A percentile compares a stretch with the other conserved stretches of the same genome.
phyloP scores from a whole-genome alignment of 2,888 invertebrate genomes.

The Leptinotarsa juncta region DNA sequence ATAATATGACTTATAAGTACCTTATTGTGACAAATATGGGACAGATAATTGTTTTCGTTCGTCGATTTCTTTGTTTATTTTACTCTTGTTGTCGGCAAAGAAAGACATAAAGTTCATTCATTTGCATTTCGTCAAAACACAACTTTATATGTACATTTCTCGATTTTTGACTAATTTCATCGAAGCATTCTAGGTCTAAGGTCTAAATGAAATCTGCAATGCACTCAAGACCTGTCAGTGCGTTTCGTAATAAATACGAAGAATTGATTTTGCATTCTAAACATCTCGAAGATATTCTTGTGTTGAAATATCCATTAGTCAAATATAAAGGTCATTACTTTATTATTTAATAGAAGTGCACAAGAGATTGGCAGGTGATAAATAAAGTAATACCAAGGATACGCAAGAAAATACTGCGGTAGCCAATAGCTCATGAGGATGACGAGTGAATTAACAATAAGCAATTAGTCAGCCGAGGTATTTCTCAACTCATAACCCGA shows the following conservation, averaged over 20 bases:
- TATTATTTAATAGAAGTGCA: conserved; percentile 3
- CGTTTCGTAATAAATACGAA: conserved; percentile 12
- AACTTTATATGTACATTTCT: neutral
- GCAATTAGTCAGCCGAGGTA: conserved; percentile 8
- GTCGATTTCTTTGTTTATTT: too few relatives aligned
- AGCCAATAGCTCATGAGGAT: conserved; percentile 8
- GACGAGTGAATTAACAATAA: conserved; percentile 13
- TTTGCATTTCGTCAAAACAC: too few relatives aligned
- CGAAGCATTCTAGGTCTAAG: neutral
- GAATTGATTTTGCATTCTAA: conserved; percentile 15
- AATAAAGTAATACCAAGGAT: conserved; percentile 12
- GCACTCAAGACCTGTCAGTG: neutral
- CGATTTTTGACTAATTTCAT: neutral
- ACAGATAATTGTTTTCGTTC: too few relatives aligned
- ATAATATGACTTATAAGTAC: too few relatives aligned
- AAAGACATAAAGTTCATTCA: too few relatives aligned
- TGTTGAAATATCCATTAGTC: conserved; percentile 16
- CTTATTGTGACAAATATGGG: too few relatives aligned
- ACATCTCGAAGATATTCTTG: neutral
- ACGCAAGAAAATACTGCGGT: neutral
- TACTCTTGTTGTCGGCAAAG: too few relatives aligned
- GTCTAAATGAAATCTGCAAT: conserved; percentile 4
- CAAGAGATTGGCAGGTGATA: conserved; percentile 12
- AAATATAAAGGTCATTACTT: conserved; percentile 19
- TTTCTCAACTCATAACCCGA: conserved; percentile 10